A percentile compares a stretch with the other conserved stretches of the same genome.
phyloP scores from a whole-genome alignment of 2,797 vertebrate genomes.

The Fistularia commersonii region DNA sequence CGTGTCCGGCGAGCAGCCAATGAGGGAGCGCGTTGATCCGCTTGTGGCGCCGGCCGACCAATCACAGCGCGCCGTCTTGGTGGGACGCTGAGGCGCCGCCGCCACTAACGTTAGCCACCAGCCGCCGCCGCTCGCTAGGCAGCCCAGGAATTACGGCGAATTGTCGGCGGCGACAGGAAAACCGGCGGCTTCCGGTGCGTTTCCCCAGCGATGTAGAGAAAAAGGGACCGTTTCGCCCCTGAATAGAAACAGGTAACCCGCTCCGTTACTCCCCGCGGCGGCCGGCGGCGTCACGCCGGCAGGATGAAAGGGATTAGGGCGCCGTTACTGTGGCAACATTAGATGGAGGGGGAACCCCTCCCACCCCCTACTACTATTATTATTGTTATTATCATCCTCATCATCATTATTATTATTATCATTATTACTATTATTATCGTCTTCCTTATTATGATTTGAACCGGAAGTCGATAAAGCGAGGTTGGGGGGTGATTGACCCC shows the following conservation, averaged over 20 bases:
- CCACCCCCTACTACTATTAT: conserved; percentile 27
- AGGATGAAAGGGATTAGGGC: conserved; percentile 56
- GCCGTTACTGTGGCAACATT: conserved; percentile 77
- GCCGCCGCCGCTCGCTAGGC: no score
- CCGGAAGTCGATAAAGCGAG: no score
- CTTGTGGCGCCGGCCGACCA: conserved; percentile 21
- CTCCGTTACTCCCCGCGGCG: conserved; percentile 4
- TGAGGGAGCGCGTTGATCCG: conserved; percentile 26
- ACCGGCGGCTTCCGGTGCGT: conserved; percentile 22
- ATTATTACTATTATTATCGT: no score
- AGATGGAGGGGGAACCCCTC: conserved; percentile 49
- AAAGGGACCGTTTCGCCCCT: conserved; percentile 26
- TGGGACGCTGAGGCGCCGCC: conserved; percentile 22
- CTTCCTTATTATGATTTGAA: no score
- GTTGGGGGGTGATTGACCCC: no score
- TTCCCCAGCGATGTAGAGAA: conserved; percentile 60
- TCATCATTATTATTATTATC: no score
- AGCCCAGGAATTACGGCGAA: conserved; percentile 11
- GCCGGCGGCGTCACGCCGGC: conserved; percentile 44
- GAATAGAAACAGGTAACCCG: conserved; percentile 52
- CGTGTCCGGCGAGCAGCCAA: conserved; percentile 25
- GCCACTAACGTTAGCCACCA: no score
- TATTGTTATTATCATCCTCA: no score
- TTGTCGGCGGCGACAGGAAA: conserved; percentile 42
- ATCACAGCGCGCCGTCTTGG: conserved; percentile 37